Base-by-base conservation (phyloP, 2,113 vertebrate species). In the Nycticryphes semicollaris region DNA sequence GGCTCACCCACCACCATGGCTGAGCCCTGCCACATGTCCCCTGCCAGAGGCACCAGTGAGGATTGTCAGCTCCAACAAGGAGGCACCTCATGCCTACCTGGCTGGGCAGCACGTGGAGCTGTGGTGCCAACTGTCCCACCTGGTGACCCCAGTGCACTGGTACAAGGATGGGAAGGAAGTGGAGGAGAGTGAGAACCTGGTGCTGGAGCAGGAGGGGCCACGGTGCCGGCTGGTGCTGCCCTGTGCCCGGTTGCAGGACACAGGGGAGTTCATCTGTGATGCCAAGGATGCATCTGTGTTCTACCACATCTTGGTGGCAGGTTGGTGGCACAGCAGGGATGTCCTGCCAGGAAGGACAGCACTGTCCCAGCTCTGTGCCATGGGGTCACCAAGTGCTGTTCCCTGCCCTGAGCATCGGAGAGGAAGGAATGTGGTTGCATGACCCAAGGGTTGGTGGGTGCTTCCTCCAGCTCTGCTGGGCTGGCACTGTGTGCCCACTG, bases 101-200 rank as follows among this genome's bases (percentile, higher is more conserved):
- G 97, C 96, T 0, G 98, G 98, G 1, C 99, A 99, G 92, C 98
- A 97, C 0, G 98, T 99, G 98, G 98, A 98, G 48, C 97, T 99
- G 90, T 98, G 98, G 96, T 99, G 99, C 43, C 98, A 99, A 96
- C 98, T 99, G 83, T 99, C 99, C 66, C 93, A 51, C 41, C 96
- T 97, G 1, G 98, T 94, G 1, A 98, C 98, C 13, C 37, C 51
- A 0, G 99, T 99, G 51, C 89, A 4, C 51, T 99, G 99, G 99
- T 99, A 99, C 97, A 98, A 99, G 83, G 99, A 99, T 0, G 98
- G 99, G 31, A 97, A 99, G 12, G 98, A 99, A 90, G 98, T 99
- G 60, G 98, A 99, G 80, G 98, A 94, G 48, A 98, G 96, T 0
- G 87, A 98, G 68, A 98, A 79, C 51, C 90, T 99, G 20, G 84